Evolutionary conservation across 2,888 invertebrate genomes (phyloP).

Genomic region (Alitta virens): DNA sequence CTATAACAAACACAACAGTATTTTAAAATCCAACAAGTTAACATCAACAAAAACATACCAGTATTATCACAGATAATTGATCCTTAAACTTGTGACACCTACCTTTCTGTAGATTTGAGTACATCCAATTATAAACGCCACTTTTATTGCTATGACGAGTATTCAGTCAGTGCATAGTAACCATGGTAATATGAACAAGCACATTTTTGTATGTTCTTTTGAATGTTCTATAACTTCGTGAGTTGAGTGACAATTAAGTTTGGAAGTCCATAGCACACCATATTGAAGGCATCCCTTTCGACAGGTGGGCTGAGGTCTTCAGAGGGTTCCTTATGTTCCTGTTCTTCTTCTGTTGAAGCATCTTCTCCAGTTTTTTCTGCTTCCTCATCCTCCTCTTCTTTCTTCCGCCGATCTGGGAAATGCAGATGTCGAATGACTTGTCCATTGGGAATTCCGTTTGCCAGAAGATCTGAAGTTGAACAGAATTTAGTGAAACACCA

Average conservation of each 20-base stretch:
- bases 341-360: slow-evolving; percentile 29
- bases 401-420: slow-evolving; percentile 33
- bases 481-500: background rate
- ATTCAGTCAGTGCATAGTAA: no score
- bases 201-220: no score
- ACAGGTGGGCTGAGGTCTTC: slow-evolving; percentile 19
- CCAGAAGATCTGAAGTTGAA: slow-evolving; percentile 48
- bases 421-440: slow-evolving; percentile 40
- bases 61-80: no score
- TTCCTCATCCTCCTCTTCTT: slow-evolving; percentile 29
- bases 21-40: no score
- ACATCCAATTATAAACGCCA: no score
- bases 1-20: no score
- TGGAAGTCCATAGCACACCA: slow-evolving; percentile 56
- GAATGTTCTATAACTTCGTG: slow-evolving; percentile 8
- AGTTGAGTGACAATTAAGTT: slow-evolving; percentile 49
- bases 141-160: no score
- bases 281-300: slow-evolving; percentile 37
- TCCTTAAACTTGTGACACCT: no score
- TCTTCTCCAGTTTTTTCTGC: slow-evolving; percentile 23
- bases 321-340: slow-evolving; percentile 30
- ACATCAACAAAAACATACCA: no score
- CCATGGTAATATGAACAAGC: no score
- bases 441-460: slow-evolving; percentile 47
- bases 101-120: no score